Evolutionary conservation across 2,888 invertebrate species (phyloP), one percentile per base, ranked within the genome.

Genomic region (Synanthedon andrenaeformis): DNA sequence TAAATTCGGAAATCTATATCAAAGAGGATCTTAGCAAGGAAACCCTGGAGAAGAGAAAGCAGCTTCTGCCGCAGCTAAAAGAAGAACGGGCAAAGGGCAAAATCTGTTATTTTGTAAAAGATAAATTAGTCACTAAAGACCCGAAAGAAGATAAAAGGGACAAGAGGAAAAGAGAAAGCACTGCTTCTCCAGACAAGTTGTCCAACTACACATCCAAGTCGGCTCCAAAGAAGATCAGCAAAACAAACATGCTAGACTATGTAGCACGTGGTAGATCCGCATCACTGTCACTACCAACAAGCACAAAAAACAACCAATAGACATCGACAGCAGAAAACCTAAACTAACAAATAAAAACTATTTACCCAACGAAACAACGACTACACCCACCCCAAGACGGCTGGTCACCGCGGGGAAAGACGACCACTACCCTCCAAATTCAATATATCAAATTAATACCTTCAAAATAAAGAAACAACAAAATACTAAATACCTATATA

Each of bases 1-100:
- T 53, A 1, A 49, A 23, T 12, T 4, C 28, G n/a, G 41, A 52
- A 50, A 50, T 49, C 0, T 52, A 54, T 41, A 49, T 52, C 11
- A 52, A 41, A 42, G 52, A 52, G 49, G 52, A 54, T 23, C 28
- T 52, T 14, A 52, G 52, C 50, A 52, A 52, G 23, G 52, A 54
- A 54, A 52, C n/a, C n/a, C 28, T 52, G 13, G 14, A 52, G 28
- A 54, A 49, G 41, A 42, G 51, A 52, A 52, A 55, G 19, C 55
- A 52, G 12, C 51, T 52, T 19, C 19, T 19, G 19, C 19, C 3
- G 19, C 19, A 49, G 14, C 13, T 54, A 50, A 13, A 54, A 45
- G 52, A 52, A 52, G 49, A 52, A 54, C 41, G 52, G 14, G 52
- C 51, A 54, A 54, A 54, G 49, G 41, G 48, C n/a, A 54, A 51